These are phyloP conservation scores for Terebella lapidaria DNA, from an alignment of 2,888 invertebrate genomes.

Conservation along the genomic window DNA sequence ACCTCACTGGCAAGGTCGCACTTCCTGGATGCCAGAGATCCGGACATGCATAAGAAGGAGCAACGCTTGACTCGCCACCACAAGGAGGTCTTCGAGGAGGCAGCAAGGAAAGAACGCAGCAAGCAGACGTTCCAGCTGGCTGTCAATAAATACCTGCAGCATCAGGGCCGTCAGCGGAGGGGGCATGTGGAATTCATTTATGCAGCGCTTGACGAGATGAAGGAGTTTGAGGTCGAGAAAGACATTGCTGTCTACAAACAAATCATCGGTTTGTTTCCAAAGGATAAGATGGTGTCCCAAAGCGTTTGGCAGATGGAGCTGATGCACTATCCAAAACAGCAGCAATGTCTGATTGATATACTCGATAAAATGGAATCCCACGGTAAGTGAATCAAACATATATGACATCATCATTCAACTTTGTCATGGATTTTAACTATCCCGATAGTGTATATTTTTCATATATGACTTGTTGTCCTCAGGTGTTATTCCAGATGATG, in stretches of 20 bases:
- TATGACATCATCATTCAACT: too few relatives aligned
- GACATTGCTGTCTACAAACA: slow-evolving; percentile 70
- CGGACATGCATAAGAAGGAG: slow-evolving; percentile 20
- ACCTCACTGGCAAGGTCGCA: too few relatives aligned
- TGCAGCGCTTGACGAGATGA: slow-evolving; percentile 80
- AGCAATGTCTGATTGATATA: slow-evolving; percentile 84
- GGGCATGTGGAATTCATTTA: slow-evolving; percentile 94
- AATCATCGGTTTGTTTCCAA: slow-evolving; percentile 69
- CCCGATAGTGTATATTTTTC: too few relatives aligned
- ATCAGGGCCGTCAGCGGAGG: slow-evolving; percentile 60
- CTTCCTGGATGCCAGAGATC: slow-evolving; percentile 21
- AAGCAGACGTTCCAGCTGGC: slow-evolving; percentile 36
- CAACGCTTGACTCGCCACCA: slow-evolving; percentile 21
- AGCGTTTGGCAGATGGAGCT: slow-evolving; percentile 80
- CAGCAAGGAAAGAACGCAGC: slow-evolving; percentile 23
- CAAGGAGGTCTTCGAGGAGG: slow-evolving; percentile 21
- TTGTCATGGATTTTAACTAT: too few relatives aligned
- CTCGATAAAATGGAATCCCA: slow-evolving; percentile 92
- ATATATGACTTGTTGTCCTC: background rate
- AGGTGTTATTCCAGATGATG: slow-evolving; percentile 86
- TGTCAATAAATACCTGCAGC: slow-evolving; percentile 22
- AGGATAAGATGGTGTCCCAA: slow-evolving; percentile 61
- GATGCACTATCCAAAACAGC: slow-evolving; percentile 92
- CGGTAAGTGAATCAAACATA: too few relatives aligned
- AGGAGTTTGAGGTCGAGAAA: slow-evolving; percentile 80